phyloP scores from a whole-genome alignment of 23 tunicate species.

The Phallusia fumigata region DNA sequence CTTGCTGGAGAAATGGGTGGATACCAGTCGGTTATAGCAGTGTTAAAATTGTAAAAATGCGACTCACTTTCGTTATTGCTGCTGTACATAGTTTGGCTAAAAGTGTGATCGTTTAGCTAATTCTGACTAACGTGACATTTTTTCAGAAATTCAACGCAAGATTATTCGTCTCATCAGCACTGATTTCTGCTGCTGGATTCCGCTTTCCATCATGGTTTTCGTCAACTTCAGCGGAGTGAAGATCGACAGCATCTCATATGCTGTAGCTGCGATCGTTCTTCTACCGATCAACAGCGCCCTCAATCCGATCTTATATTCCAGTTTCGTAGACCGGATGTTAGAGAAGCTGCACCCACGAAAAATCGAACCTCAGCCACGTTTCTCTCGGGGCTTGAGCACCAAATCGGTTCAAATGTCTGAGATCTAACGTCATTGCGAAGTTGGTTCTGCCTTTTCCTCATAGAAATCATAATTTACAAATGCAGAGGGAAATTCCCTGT shows the following conservation, averaged over 20 bases:
- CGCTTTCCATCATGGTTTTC: constrained; percentile 2
- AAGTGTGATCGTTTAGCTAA: too few species aligned
- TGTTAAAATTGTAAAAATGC: not conserved
- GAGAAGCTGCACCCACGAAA: not conserved
- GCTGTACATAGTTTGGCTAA: too few species aligned
- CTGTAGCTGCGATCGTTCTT: constrained; percentile 8
- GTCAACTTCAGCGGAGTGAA: constrained; percentile 1
- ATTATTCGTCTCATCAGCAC: not conserved
- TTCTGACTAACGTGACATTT: too few species aligned
- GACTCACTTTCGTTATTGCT: not conserved
- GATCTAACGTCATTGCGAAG: too few species aligned
- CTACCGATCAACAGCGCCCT: constrained; percentile 12
- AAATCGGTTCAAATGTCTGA: too few species aligned
- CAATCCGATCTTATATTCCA: not conserved
- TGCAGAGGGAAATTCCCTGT: too few species aligned
- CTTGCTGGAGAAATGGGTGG: too few species aligned
- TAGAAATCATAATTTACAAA: too few species aligned
- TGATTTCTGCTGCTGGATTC: constrained; percentile 10
- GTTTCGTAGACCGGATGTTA: not conserved
- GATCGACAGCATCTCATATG: constrained; percentile 11
- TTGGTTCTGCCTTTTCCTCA: too few species aligned
- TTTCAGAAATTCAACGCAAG: constrained; percentile 7
- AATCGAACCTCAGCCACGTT: too few species aligned
- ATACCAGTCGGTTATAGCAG: too few species aligned
- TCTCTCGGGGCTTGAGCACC: too few species aligned